Base-by-base conservation (phyloP, 2,113 vertebrate species). In the Nematolebias whitei region DNA sequence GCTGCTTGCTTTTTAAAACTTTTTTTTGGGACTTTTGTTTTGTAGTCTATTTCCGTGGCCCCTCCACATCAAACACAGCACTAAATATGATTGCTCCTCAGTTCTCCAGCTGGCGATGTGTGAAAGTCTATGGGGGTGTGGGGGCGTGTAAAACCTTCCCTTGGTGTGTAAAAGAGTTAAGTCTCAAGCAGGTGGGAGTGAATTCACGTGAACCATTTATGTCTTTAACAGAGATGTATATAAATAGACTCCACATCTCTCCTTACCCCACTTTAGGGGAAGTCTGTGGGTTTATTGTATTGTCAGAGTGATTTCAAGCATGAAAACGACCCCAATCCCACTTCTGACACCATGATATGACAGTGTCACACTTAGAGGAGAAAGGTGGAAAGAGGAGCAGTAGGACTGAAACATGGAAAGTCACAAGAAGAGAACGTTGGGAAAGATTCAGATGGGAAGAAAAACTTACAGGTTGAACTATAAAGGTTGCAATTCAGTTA, bases 201-300 rank as follows among this genome's bases (percentile, higher is more conserved):
- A 88, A 91, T 90, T 88, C 83, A 87, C 90, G 88, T 89, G 90
- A 91, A 91, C 83, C 89, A 86, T 90, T 90, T 90, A 90, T 88
- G 88, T 91, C 84, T 90, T 86, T 83, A 86, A 88, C 87, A 90
- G 84, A 86, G 81, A 44, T 44, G n/a, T 44, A 44, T 44, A 44
- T 44, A n/a, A 8, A n/a, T 63, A 51, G 24, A 48, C 19, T 53
- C 58, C 60, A 88, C 84, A 82, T 79, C 54, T 39, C 19, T 35
- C 50, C 38, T 41, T 50, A 23, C 71, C 85, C 76, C 58, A 79
- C 76, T 81, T 62, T 74, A 85, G 78, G 66, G 14, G 70, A 69
- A 84, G 74, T 87, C 74, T 87, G 87, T 83, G 82, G 85, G 84
- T 51, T 86, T 87, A 87, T 88, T 88, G 80, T 88, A 81, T 84